A percentile compares a stretch with the other conserved stretches of the same genome.
These are phyloP conservation scores for Rhinella marina DNA, from an alignment of 2,797 vertebrate genomes.

Conservation along the genomic window DNA sequence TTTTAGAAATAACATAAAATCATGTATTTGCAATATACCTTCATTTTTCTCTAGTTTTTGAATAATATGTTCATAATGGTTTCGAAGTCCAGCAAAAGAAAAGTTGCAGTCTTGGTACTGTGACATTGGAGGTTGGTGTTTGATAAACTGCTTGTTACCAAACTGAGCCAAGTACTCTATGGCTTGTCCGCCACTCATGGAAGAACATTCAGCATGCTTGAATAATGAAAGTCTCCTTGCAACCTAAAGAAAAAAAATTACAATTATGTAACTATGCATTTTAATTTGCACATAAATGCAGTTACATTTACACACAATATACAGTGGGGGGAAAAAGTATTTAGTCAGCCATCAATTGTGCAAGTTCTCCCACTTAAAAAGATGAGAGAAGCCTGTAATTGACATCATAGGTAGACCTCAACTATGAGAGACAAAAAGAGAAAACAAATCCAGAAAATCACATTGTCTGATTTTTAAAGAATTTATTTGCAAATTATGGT, in stretches of 20 bases:
- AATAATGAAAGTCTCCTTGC: constrained; percentile 87
- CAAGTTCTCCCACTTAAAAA: no score
- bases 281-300: not conserved
- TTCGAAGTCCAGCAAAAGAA: constrained; percentile 89
- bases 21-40: constrained; percentile 74
- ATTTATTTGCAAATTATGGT: no score
- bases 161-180: constrained; percentile 86
- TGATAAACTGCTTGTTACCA: constrained; percentile 76
- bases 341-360: no score
- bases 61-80: constrained; percentile 75
- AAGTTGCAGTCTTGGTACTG: constrained; percentile 84
- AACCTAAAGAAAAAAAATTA: constrained; percentile 75
- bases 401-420: no score
- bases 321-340: no score
- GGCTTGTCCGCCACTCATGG: constrained; percentile 88
- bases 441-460: no score
- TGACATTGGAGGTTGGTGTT: constrained; percentile 82
- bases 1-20: not conserved
- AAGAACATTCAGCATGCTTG: constrained; percentile 81
- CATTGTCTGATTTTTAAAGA: no score
- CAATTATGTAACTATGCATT: not conserved
- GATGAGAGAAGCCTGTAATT: no score
- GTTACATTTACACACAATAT: not conserved
- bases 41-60: constrained; percentile 84
- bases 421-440: no score